phyloP scores from a whole-genome alignment of 1,140 invertebrate genomes.

The Dendroctonus valens region DNA sequence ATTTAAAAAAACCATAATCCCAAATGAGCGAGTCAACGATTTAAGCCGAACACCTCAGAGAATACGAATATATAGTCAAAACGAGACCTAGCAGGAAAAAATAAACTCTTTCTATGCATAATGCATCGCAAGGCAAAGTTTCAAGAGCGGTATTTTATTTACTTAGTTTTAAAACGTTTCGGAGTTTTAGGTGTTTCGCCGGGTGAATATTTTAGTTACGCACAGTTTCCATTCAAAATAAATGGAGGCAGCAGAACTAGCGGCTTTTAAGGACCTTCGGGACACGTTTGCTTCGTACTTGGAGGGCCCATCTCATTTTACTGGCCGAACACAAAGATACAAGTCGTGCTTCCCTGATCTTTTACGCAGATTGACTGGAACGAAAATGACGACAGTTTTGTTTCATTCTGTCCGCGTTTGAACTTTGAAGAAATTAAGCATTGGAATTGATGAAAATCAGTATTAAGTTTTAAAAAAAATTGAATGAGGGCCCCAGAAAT shows the following conservation, averaged over 20 bases:
- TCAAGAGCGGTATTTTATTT: constrained; percentile 26
- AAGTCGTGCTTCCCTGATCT: too few species aligned
- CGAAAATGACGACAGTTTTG: too few species aligned
- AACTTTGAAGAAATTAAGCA: too few species aligned
- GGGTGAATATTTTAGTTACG: constrained; percentile 32
- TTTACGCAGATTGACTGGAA: too few species aligned
- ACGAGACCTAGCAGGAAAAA: neutral
- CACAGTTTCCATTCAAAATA: constrained; percentile 29
- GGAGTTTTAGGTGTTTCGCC: constrained; percentile 18
- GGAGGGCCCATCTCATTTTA: constrained; percentile 1
- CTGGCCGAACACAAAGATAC: neutral
- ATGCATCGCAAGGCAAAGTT: constrained; percentile 18
- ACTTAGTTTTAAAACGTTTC: constrained; percentile 25
- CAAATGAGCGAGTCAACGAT: too few species aligned
- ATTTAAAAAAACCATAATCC: too few species aligned
- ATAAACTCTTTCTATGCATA: constrained; percentile 16
- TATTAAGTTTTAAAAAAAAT: too few species aligned
- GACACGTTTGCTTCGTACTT: constrained; percentile 20
- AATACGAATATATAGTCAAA: too few species aligned
- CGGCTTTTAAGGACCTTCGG: constrained; percentile 22
- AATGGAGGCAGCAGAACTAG: constrained; percentile 23
- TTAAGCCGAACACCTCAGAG: too few species aligned
- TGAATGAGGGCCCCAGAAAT: too few species aligned
- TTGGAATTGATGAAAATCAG: too few species aligned
- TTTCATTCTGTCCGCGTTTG: too few species aligned